These are phyloP conservation scores for Shargacucullia verbasci DNA, from an alignment of 2,888 invertebrate species.

Conservation along the genomic window DNA sequence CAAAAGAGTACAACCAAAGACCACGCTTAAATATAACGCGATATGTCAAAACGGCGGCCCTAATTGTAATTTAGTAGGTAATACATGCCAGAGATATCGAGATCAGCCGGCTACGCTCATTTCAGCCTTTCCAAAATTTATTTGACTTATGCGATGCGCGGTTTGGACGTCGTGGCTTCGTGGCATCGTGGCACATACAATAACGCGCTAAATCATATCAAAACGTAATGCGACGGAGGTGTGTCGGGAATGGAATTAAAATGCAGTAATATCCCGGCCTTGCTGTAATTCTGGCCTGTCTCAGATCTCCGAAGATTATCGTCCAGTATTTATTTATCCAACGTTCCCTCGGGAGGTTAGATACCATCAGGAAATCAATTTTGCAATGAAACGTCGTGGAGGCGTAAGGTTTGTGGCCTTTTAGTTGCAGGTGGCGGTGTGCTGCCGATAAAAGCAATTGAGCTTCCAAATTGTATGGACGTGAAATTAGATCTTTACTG, in stretches of 20 bases:
- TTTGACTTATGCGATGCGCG: slow-evolving; percentile 71
- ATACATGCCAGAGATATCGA: slow-evolving; percentile 71
- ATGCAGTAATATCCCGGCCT: slow-evolving; percentile 85
- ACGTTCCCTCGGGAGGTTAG: slow-evolving; percentile 83
- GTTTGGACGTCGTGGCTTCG: too few species aligned
- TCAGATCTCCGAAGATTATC: slow-evolving; percentile 84
- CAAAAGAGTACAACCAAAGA: slow-evolving; percentile 47
- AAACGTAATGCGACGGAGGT: slow-evolving; percentile 82
- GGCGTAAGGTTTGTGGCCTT: slow-evolving; percentile 80
- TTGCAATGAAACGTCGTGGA: slow-evolving; percentile 83
- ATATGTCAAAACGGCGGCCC: slow-evolving; percentile 69
- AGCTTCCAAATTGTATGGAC: slow-evolving; percentile 52
- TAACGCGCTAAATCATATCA: slow-evolving; percentile 84
- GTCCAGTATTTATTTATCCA: slow-evolving; percentile 88
- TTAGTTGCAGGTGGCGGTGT: slow-evolving; percentile 77
- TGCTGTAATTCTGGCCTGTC: slow-evolving; percentile 85
- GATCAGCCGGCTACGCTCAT: slow-evolving; percentile 73
- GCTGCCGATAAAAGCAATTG: slow-evolving; percentile 70
- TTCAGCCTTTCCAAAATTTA: slow-evolving; percentile 74
- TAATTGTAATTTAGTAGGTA: slow-evolving; percentile 83
- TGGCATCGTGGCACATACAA: slow-evolving; percentile 71
- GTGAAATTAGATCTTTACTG: slow-evolving; percentile 14
- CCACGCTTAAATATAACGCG: slow-evolving; percentile 61
- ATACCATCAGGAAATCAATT: slow-evolving; percentile 88
- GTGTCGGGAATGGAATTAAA: slow-evolving; percentile 84